Conservation (phyloP, 2,888 invertebrate genomes). For the Polietes domitor region DNA sequence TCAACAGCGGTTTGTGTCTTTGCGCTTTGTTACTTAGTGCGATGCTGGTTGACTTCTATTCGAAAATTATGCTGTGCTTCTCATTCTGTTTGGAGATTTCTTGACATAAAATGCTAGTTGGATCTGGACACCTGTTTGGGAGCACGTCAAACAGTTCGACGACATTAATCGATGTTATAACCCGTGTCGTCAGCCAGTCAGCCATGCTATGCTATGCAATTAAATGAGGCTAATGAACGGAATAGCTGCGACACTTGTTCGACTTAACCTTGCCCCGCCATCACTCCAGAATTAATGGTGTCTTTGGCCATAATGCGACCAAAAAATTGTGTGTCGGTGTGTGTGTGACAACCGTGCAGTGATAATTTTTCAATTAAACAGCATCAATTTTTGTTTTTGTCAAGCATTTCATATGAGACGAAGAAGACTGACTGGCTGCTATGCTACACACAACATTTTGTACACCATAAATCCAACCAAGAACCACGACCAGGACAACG, state of each 20-base stretch:
- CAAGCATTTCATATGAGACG: slow-evolving; percentile 33
- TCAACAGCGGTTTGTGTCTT: too few relatives aligned
- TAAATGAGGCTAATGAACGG: slow-evolving; percentile 4
- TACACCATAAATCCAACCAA: slow-evolving; percentile 30
- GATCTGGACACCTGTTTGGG: too few relatives aligned
- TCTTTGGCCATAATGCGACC: slow-evolving; percentile 62
- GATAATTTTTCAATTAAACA: slow-evolving; percentile 80
- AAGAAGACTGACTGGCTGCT: slow-evolving; percentile 39
- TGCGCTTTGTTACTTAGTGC: too few relatives aligned
- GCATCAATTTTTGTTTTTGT: slow-evolving; percentile 62
- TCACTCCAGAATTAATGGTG: background rate
- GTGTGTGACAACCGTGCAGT: slow-evolving; percentile 80
- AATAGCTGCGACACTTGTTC: background rate
- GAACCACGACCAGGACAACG: slow-evolving; percentile 12
- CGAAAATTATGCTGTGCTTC: too few relatives aligned
- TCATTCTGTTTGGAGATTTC: too few relatives aligned
- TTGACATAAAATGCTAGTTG: too few relatives aligned
- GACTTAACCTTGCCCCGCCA: background rate
- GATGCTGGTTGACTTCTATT: too few relatives aligned
- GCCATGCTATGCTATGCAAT: background rate
- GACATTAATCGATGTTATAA: too few relatives aligned
- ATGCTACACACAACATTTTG: slow-evolving; percentile 11
- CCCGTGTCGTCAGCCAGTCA: too few relatives aligned
- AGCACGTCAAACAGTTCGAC: too few relatives aligned
- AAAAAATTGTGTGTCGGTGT: slow-evolving; percentile 80